phyloP scores from a whole-genome alignment of 2,797 vertebrate genomes.

The Esox lucius region DNA sequence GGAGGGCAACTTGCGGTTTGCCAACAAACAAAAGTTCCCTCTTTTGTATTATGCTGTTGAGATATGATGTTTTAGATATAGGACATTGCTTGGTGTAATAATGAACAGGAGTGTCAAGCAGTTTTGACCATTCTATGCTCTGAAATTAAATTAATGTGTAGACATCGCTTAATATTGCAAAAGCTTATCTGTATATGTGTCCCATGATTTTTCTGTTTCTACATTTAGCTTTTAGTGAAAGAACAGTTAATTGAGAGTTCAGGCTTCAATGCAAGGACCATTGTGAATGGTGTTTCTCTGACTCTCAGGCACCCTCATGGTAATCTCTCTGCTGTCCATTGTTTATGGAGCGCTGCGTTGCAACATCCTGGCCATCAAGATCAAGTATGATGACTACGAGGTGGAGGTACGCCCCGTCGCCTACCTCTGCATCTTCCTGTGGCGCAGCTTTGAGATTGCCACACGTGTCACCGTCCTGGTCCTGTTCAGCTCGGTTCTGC shows the following conservation, averaged over 20 bases:
- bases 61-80: background rate
- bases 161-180: background rate
- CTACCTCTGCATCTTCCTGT: slow-evolving; percentile 92
- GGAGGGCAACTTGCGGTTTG: too few relatives aligned
- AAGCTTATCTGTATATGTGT: background rate
- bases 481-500: slow-evolving; percentile 92
- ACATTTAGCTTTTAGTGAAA: background rate
- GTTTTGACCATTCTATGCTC: background rate
- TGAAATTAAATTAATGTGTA: background rate
- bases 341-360: slow-evolving; percentile 96
- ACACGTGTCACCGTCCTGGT: slow-evolving; percentile 89
- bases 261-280: background rate
- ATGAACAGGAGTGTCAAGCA: background rate
- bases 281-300: slow-evolving; percentile 10
- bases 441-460: slow-evolving; percentile 96
- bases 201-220: background rate
- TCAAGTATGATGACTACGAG: slow-evolving; percentile 94
- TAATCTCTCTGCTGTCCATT: slow-evolving; percentile 91
- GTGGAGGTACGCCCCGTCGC: slow-evolving; percentile 85
- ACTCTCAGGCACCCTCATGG: slow-evolving; percentile 86
- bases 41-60: background rate
- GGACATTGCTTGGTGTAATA: background rate
- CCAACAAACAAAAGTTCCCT: background rate
- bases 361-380: slow-evolving; percentile 97
- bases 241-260: background rate